Conservation (phyloP, 2,797 vertebrate genomes). For the Rhinogobio ventralis region DNA sequence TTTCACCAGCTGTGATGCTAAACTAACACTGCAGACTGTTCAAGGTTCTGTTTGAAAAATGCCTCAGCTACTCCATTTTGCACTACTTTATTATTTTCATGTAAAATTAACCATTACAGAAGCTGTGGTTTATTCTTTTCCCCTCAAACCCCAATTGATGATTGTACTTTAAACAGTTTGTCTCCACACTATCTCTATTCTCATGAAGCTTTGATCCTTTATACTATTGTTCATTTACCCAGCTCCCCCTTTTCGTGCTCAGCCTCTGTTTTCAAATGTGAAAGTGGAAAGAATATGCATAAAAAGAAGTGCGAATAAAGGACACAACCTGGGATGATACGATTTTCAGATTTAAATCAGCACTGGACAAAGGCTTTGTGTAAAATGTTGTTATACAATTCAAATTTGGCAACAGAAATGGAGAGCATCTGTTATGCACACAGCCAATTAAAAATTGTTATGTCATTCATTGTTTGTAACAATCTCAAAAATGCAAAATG, state of each 20-base stretch:
- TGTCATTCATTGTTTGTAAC: slow-evolving; percentile 38
- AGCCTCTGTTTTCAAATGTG: slow-evolving; percentile 42
- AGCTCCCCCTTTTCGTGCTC: background rate
- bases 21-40: slow-evolving; percentile 56
- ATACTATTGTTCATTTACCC: slow-evolving; percentile 47
- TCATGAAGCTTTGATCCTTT: slow-evolving; percentile 56
- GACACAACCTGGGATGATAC: slow-evolving; percentile 39
- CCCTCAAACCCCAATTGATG: slow-evolving; percentile 29
- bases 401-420: slow-evolving; percentile 21
- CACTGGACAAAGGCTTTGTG: slow-evolving; percentile 43
- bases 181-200: slow-evolving; percentile 30
- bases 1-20: slow-evolving; percentile 60
- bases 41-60: slow-evolving; percentile 55
- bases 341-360: slow-evolving; percentile 52
- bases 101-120: slow-evolving; percentile 46
- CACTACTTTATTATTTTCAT: slow-evolving; percentile 50
- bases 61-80: slow-evolving; percentile 26
- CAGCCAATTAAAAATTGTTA: slow-evolving; percentile 27
- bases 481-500: background rate
- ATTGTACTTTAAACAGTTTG: slow-evolving; percentile 14
- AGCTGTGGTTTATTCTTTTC: slow-evolving; percentile 27
- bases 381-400: slow-evolving; percentile 22
- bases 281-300: slow-evolving; percentile 35
- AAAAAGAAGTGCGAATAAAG: slow-evolving; percentile 39
- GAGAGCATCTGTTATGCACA: slow-evolving; percentile 36